Base-by-base conservation (phyloP, 2,888 invertebrate species). In the Lymantria monacha region DNA sequence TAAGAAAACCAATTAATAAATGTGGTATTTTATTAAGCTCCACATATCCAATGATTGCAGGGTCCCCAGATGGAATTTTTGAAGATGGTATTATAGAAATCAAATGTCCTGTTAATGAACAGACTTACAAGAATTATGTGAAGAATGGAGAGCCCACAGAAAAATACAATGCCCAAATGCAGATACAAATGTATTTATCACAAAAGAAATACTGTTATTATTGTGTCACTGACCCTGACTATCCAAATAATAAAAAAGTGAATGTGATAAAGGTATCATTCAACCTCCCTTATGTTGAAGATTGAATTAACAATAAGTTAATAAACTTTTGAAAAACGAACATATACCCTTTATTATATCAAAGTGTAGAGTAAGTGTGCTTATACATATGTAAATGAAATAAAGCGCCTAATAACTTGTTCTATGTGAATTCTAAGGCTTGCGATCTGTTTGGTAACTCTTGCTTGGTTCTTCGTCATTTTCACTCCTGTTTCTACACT, bases 11-110 rank as follows among this genome's bases (percentile, higher is more conserved):
- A 55, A 64, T 64, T 37, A 56, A 54, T 0, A 53, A 59, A 10
- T 60, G 63, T 62, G 68, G 70, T 0, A 30, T 70, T 0, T 30
- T 66, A 8, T 8, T 69, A 9, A 46, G 13, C 38, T 15, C 46
- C 33, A 30, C 66, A 8, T 61, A 59, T 46, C 66, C 66, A 0
- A 70, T 69, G 61, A 47, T 70, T 40, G 70, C 69, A 31, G 69
- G 58, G n/a, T 70, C 71, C 7, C 70, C 68, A 42, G 70, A 73
- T 65, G n/a, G n/a, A n/a, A n/a, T n/a, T n/a, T n/a, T n/a, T n/a
- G n/a, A n/a, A n/a, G n/a, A n/a, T n/a, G n/a, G n/a, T n/a, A n/a
- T n/a, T n/a, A n/a, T n/a, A n/a, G n/a, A n/a, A n/a, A n/a, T n/a
- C n/a, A n/a, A n/a, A n/a, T n/a, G n/a, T n/a, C n/a, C n/a, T n/a